Conservation (phyloP, 2,888 invertebrate species). For the Lasioglossum marginatum region DNA sequence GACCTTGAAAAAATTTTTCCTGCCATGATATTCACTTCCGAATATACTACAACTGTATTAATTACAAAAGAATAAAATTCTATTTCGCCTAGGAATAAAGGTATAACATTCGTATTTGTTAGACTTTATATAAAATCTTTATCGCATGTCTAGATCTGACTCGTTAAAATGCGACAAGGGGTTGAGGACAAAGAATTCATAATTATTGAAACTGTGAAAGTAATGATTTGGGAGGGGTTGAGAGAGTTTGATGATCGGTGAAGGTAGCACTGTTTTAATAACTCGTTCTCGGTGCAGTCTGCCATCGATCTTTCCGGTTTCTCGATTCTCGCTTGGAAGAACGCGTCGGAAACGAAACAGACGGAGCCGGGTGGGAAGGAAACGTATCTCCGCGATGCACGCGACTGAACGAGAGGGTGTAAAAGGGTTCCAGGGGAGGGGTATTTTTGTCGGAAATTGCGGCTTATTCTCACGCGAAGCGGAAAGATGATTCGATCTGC, state of each 20-base stretch:
- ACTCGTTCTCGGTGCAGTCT: neutral
- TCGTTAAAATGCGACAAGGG: too few relatives aligned
- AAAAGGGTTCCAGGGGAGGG: neutral
- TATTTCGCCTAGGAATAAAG: too few relatives aligned
- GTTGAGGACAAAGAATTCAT: too few relatives aligned
- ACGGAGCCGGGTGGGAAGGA: neutral
- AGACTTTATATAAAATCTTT: too few relatives aligned
- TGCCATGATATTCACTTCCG: too few relatives aligned
- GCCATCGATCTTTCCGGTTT: constrained; percentile 20
- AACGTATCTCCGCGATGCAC: constrained; percentile 28
- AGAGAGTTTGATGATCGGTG: neutral
- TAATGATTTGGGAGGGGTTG: neutral
- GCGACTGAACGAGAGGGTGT: constrained; percentile 17
- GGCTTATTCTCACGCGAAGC: constrained; percentile 39
- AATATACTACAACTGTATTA: too few relatives aligned
- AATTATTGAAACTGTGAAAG: neutral
- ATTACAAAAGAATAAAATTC: too few relatives aligned
- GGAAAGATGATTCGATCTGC: constrained; percentile 45
- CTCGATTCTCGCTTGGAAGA: neutral
- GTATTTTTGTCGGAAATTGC: constrained; percentile 9
- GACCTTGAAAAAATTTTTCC: too few relatives aligned
- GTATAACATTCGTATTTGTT: too few relatives aligned
- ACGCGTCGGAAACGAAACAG: constrained; percentile 7
- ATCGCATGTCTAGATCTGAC: too few relatives aligned
- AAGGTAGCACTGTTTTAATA: neutral